phyloP scores from a whole-genome alignment of 2,888 invertebrate genomes.

The Lasioglossum villosulum region DNA sequence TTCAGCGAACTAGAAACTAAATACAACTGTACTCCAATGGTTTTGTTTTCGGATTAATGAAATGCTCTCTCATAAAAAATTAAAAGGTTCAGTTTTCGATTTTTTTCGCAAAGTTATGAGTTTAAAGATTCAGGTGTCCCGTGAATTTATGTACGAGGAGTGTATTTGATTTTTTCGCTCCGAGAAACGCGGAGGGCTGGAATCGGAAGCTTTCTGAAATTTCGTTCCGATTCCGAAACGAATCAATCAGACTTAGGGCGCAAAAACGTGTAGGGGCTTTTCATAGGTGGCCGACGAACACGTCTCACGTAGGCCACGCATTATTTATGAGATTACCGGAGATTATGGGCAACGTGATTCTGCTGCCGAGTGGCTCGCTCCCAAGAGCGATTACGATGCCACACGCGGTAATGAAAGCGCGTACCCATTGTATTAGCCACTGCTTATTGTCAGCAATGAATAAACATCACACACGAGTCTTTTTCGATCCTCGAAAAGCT shows the following conservation, averaged over 20 bases:
- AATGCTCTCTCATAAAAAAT: neutral
- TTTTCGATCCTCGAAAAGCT: neutral
- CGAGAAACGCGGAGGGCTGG: neutral
- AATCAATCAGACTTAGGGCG: conserved; percentile 31
- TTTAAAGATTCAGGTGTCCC: neutral
- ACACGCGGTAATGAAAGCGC: conserved; percentile 54
- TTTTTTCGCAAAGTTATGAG: neutral
- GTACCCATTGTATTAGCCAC: conserved; percentile 50
- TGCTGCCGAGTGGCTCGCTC: conserved; percentile 70
- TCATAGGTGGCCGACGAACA: conserved; percentile 58
- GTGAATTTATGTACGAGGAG: neutral
- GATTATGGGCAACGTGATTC: conserved; percentile 79
- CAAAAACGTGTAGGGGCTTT: conserved; percentile 69
- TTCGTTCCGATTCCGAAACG: conserved; percentile 11
- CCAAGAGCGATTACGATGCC: conserved; percentile 67
- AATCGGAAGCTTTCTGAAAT: conserved; percentile 14
- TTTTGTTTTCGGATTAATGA: neutral
- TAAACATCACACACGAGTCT: conserved; percentile 21
- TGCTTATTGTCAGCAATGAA: conserved; percentile 37
- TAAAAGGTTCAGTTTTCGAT: neutral
- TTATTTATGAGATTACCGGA: conserved; percentile 81
- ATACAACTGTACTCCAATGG: neutral
- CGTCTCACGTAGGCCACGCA: conserved; percentile 71
- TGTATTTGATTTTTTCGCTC: neutral
- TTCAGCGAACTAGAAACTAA: neutral